Base-by-base conservation (phyloP, 2,888 invertebrate genomes). In the Junonia oenone region DNA sequence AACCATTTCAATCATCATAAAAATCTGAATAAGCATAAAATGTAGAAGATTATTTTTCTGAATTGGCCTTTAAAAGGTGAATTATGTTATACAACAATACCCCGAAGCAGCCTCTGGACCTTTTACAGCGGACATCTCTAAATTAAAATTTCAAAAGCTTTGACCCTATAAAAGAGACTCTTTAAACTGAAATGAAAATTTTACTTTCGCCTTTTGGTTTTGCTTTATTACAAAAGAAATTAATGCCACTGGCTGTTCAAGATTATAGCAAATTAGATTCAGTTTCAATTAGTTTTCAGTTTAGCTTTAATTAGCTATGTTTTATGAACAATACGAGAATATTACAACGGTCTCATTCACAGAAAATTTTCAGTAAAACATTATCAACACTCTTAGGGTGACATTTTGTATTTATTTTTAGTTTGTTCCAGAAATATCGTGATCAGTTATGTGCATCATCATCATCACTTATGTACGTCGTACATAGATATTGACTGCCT, bases 121-220 rank as follows among this genome's bases (percentile, higher is more conserved):
- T 43, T 43, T 43, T 43, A 43, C 13, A 13, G 43, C 26, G 43
- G 43, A 43, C 26, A 43, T 43, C 43, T 43, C 26, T 22, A 43
- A 26, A 43, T 43, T 43, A 43, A 43, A 43, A 43, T 43, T 43
- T 43, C 26, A 43, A 43, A 43, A 26, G 43, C 43, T 43, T 43
- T 43, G 43, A 43, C 43, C 43, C 22, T 43, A 17, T 43, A 26
- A 22, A 40, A 19, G 19, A 17, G 19, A 40, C 40, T 40, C 40
- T 40, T 43, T n/a, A 43, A 22, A 22, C 40, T 9, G 40, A 19
- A 43, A 43, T 43, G 43, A 43, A 43, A 43, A 43, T 26, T 11
- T 40, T 40, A 26, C 43, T 43, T 43, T 43, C 26, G 26, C 8
- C 8, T 43, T 43, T 43, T 43, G 43, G n/a, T 13, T 43, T 13